Base-by-base conservation (phyloP, 2,113 vertebrate genomes). In the Girardinichthys multiradiatus region DNA sequence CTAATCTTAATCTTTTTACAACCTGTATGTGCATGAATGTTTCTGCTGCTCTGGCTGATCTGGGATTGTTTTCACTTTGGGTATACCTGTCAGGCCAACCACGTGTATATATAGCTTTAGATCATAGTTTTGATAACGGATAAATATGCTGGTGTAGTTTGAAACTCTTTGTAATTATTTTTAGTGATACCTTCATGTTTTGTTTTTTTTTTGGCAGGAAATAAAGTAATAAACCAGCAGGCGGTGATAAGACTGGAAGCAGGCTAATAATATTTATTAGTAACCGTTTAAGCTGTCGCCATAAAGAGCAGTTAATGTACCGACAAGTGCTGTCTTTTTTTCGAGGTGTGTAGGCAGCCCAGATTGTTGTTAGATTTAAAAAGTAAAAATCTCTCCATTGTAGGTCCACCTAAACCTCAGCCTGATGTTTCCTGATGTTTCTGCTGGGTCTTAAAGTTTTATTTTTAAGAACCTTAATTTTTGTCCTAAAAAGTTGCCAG, bases 1-100 rank as follows among this genome's bases (percentile, higher is more conserved):
- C 65, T 69, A 84, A 72, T 70, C 1, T 68, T 69, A 84, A 72
- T 70, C 1, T 13, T 83, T 90, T 78, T 61, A 66, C 28, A 82
- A 59, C 3, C 19, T 58, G 31, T 19, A 29, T 51, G 24, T 51
- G 57, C 61, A 62, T 57, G 39, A 29, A 26, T 26, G n/a, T 35
- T 51, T 64, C 33, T 75, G 45, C 37, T 30, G 21, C 7, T 24
- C 42, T 13, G 0, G 28, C 48, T 68, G 28, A 6, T 14, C 31
- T 39, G 26, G 51, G 42, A 4, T 2, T 42, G 31, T 42, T 76
- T 62, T 70, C 4, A 28, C 6, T 48, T 57, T 42, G 13, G 29
- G n/a, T 13, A 51, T 21, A 37, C 17, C 51, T 24, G 4, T 68
- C 28, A 57, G 15, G 35, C 24, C 9, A 42, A 5, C 17, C 62